A percentile compares a stretch with the other conserved stretches of the same genome.
These are phyloP conservation scores for Agrotis segetum DNA, from an alignment of 2,888 invertebrate genomes.

Conservation along the genomic window DNA sequence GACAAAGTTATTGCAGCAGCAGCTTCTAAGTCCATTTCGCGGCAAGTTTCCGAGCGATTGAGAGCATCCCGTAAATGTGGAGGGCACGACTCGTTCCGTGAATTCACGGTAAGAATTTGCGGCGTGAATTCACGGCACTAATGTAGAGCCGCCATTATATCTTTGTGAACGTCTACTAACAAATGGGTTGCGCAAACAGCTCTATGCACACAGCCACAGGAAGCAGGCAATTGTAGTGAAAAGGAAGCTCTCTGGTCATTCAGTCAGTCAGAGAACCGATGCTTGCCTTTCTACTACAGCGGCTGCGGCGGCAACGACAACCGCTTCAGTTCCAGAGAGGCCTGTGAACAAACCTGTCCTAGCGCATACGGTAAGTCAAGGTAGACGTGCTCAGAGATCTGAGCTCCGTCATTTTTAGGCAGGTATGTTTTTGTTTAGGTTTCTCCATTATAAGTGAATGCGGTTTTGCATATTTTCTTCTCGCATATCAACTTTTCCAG, in stretches of 20 bases:
- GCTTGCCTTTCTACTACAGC: slow-evolving; percentile 98
- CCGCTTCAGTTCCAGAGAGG: slow-evolving; percentile 94
- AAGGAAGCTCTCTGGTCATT: slow-evolving; percentile 96
- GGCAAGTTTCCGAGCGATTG: slow-evolving; percentile 55
- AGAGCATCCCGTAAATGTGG: too few species aligned
- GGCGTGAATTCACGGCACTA: too few species aligned
- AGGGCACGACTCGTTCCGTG: too few species aligned
- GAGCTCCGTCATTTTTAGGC: neutral
- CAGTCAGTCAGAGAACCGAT: slow-evolving; percentile 95
- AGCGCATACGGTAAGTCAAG: slow-evolving; percentile 94
- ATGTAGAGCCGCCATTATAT: neutral
- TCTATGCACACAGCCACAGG: slow-evolving; percentile 94
- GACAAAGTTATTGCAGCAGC: neutral
- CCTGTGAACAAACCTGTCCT: slow-evolving; percentile 95
- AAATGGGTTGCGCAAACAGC: slow-evolving; percentile 89
- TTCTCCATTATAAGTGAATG: neutral
- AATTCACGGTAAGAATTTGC: too few species aligned
- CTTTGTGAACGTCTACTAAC: slow-evolving; percentile 72
- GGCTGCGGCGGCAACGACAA: slow-evolving; percentile 98
- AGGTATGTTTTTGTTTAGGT: neutral
- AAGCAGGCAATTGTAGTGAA: slow-evolving; percentile 94
- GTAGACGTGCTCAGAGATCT: slow-evolving; percentile 70
- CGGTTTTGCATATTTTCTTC: slow-evolving; percentile 1
- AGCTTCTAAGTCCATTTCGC: slow-evolving; percentile 15
- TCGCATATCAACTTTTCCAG: slow-evolving; percentile 7